Percentiles rank a stretch among this genome's conserved stretches.
These are phyloP conservation scores for Phacellophora camtschatica DNA, from an alignment of 30 jellyfish, hydroid and myxozoan genomes.

Conservation along the genomic window DNA sequence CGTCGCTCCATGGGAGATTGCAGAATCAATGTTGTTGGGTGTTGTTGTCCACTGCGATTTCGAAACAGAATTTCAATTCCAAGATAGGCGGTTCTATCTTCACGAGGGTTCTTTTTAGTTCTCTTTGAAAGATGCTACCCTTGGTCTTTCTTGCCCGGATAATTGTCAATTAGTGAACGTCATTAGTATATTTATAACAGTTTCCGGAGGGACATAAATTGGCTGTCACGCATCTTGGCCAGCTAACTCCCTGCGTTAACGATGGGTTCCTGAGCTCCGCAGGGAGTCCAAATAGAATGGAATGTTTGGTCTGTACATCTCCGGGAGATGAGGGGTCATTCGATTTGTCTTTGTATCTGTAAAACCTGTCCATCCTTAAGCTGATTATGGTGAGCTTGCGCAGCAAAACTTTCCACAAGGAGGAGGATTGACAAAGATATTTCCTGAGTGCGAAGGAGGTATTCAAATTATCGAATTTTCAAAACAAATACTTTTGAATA, in stretches of 20 bases:
- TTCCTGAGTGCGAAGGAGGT: too few relatives aligned
- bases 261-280: slow-evolving; percentile 71
- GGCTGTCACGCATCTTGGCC: slow-evolving; percentile 77
- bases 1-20: slow-evolving; percentile 44
- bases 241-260: slow-evolving; percentile 62
- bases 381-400: slow-evolving; percentile 7
- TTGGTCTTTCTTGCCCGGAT: slow-evolving; percentile 7
- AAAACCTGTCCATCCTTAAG: slow-evolving; percentile 64
- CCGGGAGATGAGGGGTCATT: slow-evolving; percentile 75
- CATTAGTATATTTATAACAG: slow-evolving; percentile 65
- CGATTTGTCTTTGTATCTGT: slow-evolving; percentile 28
- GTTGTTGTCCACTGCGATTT: slow-evolving; percentile 48
- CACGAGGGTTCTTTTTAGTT: slow-evolving; percentile 13
- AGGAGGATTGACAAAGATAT: slow-evolving; percentile 25
- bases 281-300: slow-evolving; percentile 66
- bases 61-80: background rate
- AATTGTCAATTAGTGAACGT: slow-evolving; percentile 30
- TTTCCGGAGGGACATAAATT: slow-evolving; percentile 69
- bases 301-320: slow-evolving; percentile 69
- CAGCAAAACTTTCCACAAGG: slow-evolving; percentile 41
- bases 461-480: too few relatives aligned
- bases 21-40: slow-evolving; percentile 41
- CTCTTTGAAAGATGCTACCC: slow-evolving; percentile 27
- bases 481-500: too few relatives aligned
- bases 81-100: slow-evolving; percentile 7